phyloP scores from a whole-genome alignment of 2,888 invertebrate species.

The Gryllus longicercus region DNA sequence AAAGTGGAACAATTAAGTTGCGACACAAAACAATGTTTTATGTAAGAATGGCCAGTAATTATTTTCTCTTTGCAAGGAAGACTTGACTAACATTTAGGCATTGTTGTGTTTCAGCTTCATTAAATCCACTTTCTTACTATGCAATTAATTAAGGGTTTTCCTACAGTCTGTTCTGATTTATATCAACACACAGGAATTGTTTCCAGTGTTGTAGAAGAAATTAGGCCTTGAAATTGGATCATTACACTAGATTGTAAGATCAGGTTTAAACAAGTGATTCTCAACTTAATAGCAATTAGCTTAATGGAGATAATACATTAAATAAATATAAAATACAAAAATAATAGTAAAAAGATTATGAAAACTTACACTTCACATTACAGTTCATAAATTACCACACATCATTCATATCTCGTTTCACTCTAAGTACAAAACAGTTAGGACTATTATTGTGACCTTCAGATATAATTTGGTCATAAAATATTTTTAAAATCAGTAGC shows the following conservation, averaged over 20 bases:
- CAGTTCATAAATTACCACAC: constrained; percentile 26
- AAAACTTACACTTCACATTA: neutral
- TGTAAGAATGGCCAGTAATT: neutral
- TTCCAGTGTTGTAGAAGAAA: neutral
- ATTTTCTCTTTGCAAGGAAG: neutral
- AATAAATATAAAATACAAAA: constrained; percentile 26
- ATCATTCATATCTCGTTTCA: constrained; percentile 29
- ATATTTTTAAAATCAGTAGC: neutral
- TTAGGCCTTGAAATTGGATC: neutral
- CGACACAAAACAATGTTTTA: neutral
- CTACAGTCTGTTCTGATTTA: neutral
- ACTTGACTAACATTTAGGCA: neutral
- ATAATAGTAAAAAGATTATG: neutral
- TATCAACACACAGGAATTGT: neutral
- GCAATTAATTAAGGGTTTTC: too few species aligned
- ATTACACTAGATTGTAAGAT: neutral
- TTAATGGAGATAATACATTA: constrained; percentile 27
- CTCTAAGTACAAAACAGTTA: constrained; percentile 34
- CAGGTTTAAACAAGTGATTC: neutral
- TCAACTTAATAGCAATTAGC: constrained; percentile 1
- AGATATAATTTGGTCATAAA: constrained; percentile 11
- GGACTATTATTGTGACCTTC: neutral
- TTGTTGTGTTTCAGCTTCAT: neutral
- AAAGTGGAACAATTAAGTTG: neutral
- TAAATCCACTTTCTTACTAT: too few species aligned